Evolutionary conservation across 2,797 vertebrate species (phyloP).

Genomic region (Aphelocoma californica): DNA sequence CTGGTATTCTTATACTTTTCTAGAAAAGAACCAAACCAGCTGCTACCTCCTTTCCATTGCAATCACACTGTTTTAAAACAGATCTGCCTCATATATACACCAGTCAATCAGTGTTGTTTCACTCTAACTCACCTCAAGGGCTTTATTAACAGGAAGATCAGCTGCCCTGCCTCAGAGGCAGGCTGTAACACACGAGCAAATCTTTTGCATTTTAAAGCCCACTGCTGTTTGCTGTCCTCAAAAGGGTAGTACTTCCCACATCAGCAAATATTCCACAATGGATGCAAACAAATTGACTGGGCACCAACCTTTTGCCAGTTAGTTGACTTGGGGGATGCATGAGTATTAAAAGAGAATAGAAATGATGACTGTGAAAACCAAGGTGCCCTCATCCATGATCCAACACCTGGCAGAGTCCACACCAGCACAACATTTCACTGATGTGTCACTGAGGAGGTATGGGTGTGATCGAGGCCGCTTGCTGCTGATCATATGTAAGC

Average conservation of each 20-base stretch:
- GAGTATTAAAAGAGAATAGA: not conserved
- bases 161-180: not conserved
- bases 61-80: not conserved
- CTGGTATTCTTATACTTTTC: not conserved
- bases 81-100: not conserved
- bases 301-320: not conserved
- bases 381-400: not conserved
- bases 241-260: not conserved
- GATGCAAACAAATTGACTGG: not conserved
- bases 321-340: not conserved
- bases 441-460: too few species aligned
- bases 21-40: not conserved
- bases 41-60: not conserved
- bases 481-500: not conserved
- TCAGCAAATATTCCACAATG: not conserved
- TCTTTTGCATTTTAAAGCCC: not conserved
- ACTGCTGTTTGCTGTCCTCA: not conserved
- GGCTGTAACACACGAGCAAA: not conserved
- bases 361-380: not conserved
- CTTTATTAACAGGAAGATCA: not conserved
- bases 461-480: accelerated
- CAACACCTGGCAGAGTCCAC: not conserved
- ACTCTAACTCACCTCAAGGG: not conserved
- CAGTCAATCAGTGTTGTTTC: not conserved
- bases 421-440: not conserved